Conservation (phyloP, 2,888 invertebrate species). For the Frankliniella fusca region DNA sequence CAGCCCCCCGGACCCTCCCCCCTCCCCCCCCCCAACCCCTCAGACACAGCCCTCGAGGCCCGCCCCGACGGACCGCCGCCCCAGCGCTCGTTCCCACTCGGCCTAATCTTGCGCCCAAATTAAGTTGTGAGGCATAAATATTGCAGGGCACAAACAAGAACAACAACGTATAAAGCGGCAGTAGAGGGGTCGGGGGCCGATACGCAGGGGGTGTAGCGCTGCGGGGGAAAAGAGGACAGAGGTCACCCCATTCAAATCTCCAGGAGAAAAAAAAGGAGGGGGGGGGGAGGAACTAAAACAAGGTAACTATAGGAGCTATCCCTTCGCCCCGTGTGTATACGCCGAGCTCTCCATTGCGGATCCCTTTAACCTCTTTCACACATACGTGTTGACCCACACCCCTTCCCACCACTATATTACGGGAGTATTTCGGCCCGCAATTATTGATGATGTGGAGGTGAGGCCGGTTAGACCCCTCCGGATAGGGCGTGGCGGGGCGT, state of each 20-base stretch:
- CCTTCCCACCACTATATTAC: background rate
- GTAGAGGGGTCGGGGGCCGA: background rate
- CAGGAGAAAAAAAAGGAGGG: no score
- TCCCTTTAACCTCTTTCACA: no score
- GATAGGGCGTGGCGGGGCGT: background rate
- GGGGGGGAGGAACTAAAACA: no score
- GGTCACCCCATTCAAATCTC: no score
- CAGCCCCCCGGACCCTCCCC: background rate
- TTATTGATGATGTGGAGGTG: slow-evolving; percentile 10
- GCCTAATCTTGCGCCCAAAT: slow-evolving; percentile 22
- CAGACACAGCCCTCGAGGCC: background rate
- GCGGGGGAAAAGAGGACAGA: background rate
- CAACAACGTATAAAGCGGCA: no score
- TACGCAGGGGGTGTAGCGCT: background rate
- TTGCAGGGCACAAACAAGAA: slow-evolving; percentile 12
- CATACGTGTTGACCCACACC: no score
- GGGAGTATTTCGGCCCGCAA: background rate
- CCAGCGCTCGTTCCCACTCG: slow-evolving; percentile 9
- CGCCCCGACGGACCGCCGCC: background rate
- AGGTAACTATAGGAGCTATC: background rate
- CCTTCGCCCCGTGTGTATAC: background rate
- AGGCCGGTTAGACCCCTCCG: background rate
- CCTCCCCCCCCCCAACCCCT: background rate
- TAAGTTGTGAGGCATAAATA: slow-evolving; percentile 23
- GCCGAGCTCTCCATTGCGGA: background rate